Evolutionary conservation across 2,113 vertebrate species (phyloP).

Genomic region (cattle (Bos taurus)): DNA sequence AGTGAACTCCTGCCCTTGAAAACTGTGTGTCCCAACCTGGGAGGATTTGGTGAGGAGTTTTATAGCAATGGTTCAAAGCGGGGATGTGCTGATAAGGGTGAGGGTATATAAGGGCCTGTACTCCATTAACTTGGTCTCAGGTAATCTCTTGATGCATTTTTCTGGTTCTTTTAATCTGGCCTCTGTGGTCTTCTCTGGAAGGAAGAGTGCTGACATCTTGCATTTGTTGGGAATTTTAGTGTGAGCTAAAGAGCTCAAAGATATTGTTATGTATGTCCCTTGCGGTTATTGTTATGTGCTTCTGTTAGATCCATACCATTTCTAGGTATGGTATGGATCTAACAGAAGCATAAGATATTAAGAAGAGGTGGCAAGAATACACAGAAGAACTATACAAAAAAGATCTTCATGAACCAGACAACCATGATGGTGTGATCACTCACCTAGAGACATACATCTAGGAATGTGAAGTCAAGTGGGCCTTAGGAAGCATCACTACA

Average conservation of each 20-base stretch:
- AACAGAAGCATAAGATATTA: not conserved
- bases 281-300: not conserved
- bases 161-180: not conserved
- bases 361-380: not conserved
- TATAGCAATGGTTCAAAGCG: not conserved
- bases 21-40: not conserved
- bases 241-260: not conserved
- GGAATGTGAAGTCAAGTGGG: not conserved
- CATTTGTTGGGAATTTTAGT: not conserved
- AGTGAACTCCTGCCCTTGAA: not conserved
- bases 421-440: not conserved
- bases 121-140: not conserved
- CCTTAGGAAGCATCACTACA: not conserved
- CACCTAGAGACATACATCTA: not conserved
- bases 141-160: not conserved
- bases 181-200: not conserved
- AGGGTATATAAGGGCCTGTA: not conserved
- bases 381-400: not conserved
- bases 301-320: not conserved
- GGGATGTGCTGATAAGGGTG: not conserved
- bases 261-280: not conserved
- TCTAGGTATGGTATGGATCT: no score
- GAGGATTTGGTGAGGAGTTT: not conserved
- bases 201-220: not conserved
- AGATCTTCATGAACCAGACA: not conserved